phyloP scores from a whole-genome alignment of 2,113 vertebrate genomes.

The Thalassoma bifasciatum region DNA sequence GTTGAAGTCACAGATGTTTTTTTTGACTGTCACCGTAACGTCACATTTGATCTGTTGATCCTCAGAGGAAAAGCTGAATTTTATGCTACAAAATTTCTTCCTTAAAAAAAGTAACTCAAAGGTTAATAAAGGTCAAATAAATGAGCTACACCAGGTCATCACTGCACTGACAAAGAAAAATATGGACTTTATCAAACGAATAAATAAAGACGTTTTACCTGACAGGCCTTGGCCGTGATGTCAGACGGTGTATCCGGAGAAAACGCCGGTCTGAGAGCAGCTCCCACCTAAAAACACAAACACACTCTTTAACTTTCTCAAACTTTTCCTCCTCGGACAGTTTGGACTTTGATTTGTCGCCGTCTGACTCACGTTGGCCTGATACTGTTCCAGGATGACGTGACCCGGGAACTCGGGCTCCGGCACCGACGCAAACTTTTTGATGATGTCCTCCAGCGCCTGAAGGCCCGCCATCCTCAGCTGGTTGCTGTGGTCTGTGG shows the following conservation, averaged over 20 bases:
- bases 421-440: constrained; percentile 95
- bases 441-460: constrained; percentile 98
- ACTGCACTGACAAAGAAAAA: too few species aligned
- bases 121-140: too few species aligned
- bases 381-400: constrained; percentile 98
- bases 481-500: constrained; percentile 98
- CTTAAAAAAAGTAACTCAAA: too few species aligned
- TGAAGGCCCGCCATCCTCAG: constrained; percentile 97
- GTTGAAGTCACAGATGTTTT: too few species aligned
- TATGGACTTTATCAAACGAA: too few species aligned
- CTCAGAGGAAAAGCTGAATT: too few species aligned
- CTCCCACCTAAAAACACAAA: constrained; percentile 88
- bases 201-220: constrained; percentile 87
- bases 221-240: constrained; percentile 98
- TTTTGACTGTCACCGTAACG: too few species aligned
- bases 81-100: too few species aligned
- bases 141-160: too few species aligned
- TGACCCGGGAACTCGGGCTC: constrained; percentile 99
- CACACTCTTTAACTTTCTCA: background rate
- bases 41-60: too few species aligned
- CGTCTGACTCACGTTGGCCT: constrained; percentile 93
- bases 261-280: constrained; percentile 96
- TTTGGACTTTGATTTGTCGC: background rate
- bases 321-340: too few species aligned
- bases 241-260: constrained; percentile 98